A percentile compares a stretch with the other conserved stretches of the same genome.
Conservation (phyloP, 2,113 vertebrate genomes). For the Chaenogobius annularis region DNA sequence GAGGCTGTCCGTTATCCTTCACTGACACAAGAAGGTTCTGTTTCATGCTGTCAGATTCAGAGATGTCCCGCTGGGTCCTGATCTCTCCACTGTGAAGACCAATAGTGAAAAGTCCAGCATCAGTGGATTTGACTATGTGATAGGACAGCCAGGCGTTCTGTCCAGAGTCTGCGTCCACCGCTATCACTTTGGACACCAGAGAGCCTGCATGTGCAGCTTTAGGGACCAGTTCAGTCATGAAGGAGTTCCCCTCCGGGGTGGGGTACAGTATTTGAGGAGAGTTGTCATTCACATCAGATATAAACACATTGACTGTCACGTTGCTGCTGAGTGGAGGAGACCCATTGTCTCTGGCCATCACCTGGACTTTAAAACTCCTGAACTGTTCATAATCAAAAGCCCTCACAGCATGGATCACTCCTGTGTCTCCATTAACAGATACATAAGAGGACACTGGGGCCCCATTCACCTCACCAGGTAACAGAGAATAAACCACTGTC, state of each 20-base stretch:
- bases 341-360: conserved; percentile 73
- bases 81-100: conserved; percentile 59
- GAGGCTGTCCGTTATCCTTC: conserved; percentile 61
- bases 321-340: conserved; percentile 75
- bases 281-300: conserved; percentile 78
- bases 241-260: conserved; percentile 55
- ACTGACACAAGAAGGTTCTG: conserved; percentile 62
- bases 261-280: conserved; percentile 75
- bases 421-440: conserved; percentile 78
- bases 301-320: conserved; percentile 67
- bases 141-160: conserved; percentile 68
- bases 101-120: conserved; percentile 55
- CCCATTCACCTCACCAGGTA: conserved; percentile 56
- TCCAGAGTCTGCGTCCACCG: conserved; percentile 65
- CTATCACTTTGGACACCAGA: conserved; percentile 77
- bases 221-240: conserved; percentile 75
- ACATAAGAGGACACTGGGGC: conserved; percentile 79
- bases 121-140: conserved; percentile 59
- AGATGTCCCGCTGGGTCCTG: conserved; percentile 57
- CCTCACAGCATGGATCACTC: conserved; percentile 72
- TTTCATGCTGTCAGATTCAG: conserved; percentile 65
- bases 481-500: conserved; percentile 61
- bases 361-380: conserved; percentile 62
- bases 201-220: conserved; percentile 72
- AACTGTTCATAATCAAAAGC: conserved; percentile 81